Percentiles rank a stretch among this genome's conserved stretches.
phyloP scores from a whole-genome alignment of 2,888 invertebrate genomes.

The Drosophila peninsularis region DNA sequence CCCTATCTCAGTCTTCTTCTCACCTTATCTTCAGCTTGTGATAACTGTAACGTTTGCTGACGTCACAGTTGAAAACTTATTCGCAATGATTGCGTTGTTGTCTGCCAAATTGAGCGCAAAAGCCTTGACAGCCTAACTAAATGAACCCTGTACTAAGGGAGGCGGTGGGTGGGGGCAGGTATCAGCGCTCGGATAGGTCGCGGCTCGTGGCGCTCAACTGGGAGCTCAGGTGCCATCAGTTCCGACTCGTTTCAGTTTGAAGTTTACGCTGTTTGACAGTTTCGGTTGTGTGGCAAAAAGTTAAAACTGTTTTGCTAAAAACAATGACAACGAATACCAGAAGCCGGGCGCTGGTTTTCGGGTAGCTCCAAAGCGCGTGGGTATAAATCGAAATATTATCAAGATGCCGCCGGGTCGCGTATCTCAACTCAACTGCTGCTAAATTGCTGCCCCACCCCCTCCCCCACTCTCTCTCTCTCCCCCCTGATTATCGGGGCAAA shows the following conservation, averaged over 20 bases:
- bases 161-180: neutral
- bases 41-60: constrained; percentile 27
- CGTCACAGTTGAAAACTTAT: constrained; percentile 66
- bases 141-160: constrained; percentile 3
- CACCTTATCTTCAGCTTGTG: neutral
- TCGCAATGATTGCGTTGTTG: constrained; percentile 59
- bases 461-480: neutral
- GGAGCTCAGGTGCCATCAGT: constrained; percentile 75
- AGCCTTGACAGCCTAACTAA: constrained; percentile 61
- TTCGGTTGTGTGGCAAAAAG: constrained; percentile 57
- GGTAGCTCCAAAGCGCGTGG: constrained; percentile 2
- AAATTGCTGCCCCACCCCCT: constrained; percentile 27
- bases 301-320: constrained; percentile 50
- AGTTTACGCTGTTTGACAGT: constrained; percentile 77
- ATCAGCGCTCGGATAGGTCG: constrained; percentile 4
- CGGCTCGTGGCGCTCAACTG: constrained; percentile 11
- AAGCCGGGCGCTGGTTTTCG: neutral
- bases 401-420: constrained; percentile 74
- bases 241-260: constrained; percentile 79
- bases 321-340: constrained; percentile 44
- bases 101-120: constrained; percentile 78
- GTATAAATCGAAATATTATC: constrained; percentile 80
- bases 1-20: no score
- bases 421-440: constrained; percentile 33
- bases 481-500: neutral